phyloP scores from a whole-genome alignment of 37 sponge, comb jelly and placozoan species.

The Theonella swinhoei region DNA sequence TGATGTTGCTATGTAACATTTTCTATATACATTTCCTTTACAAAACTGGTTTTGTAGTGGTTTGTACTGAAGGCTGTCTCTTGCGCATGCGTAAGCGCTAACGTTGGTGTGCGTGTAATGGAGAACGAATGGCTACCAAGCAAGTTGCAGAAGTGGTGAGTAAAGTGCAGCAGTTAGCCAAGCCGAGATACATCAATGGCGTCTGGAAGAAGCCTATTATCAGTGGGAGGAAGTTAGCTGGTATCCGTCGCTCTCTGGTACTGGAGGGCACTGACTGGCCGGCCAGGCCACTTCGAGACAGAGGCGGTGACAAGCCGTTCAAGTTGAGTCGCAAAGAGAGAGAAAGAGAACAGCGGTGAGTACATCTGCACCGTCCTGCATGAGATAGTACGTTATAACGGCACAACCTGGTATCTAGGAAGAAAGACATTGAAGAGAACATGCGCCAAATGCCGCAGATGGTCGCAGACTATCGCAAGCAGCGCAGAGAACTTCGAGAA shows the following conservation, averaged over 20 bases:
- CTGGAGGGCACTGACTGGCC: slow-evolving; percentile 81
- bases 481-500: slow-evolving; percentile 42
- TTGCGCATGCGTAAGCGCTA: not conserved
- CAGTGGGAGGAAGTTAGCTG: slow-evolving; percentile 49
- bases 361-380: not conserved
- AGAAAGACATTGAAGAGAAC: slow-evolving; percentile 78
- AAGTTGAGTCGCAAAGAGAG: slow-evolving; percentile 77
- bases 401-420: slow-evolving; percentile 25
- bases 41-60: too few relatives aligned
- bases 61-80: too few relatives aligned
- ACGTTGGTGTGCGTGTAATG: too few relatives aligned
- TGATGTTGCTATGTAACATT: too few relatives aligned
- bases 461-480: slow-evolving; percentile 79
- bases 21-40: too few relatives aligned
- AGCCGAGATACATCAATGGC: slow-evolving; percentile 65
- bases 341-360: slow-evolving; percentile 71
- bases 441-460: slow-evolving; percentile 88
- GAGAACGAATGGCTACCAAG: slow-evolving; percentile 50
- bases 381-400: not conserved
- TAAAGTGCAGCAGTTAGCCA: slow-evolving; percentile 66
- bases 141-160: slow-evolving; percentile 58
- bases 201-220: slow-evolving; percentile 80
- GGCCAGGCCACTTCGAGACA: slow-evolving; percentile 73
- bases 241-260: slow-evolving; percentile 53
- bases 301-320: slow-evolving; percentile 68